Percentiles rank a stretch among this genome's conserved stretches.
Evolutionary conservation across 2,888 invertebrate genomes (phyloP).

Genomic region (Alsophila aescularia): DNA sequence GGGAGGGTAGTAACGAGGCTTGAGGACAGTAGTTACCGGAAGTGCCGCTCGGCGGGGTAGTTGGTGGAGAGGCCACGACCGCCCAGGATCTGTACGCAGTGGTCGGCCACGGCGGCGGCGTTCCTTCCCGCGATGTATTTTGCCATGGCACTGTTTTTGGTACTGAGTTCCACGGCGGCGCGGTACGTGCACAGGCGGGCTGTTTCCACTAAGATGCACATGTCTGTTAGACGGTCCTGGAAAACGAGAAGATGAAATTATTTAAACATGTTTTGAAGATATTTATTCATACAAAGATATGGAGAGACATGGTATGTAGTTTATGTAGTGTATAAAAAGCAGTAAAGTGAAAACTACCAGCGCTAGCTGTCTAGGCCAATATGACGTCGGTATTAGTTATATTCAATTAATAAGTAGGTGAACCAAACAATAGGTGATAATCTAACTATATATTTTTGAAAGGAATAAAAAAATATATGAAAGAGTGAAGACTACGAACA

Average conservation of each 20-base stretch:
- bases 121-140: conserved; percentile 89
- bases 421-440: too few species aligned
- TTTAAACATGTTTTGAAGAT: background rate
- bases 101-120: conserved; percentile 87
- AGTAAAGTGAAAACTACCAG: too few species aligned
- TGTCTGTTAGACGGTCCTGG: conserved; percentile 87
- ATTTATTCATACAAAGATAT: too few species aligned
- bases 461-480: too few species aligned
- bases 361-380: too few species aligned
- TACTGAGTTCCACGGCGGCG: conserved; percentile 86
- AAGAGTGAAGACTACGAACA: too few species aligned
- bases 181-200: conserved; percentile 88
- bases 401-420: too few species aligned
- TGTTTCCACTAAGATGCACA: conserved; percentile 87
- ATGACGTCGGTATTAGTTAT: too few species aligned
- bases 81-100: conserved; percentile 90
- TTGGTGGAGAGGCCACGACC: conserved; percentile 88
- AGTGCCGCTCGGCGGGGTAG: conserved; percentile 90
- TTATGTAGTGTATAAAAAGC: too few species aligned
- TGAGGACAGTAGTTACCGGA: conserved; percentile 67
- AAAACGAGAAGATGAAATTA: conserved; percentile 1
- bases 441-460: too few species aligned
- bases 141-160: conserved; percentile 90
- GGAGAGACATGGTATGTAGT: too few species aligned
- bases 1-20: background rate